These are phyloP conservation scores for Trichopoda pennipes DNA, from an alignment of 2,888 invertebrate species.

Conservation along the genomic window DNA sequence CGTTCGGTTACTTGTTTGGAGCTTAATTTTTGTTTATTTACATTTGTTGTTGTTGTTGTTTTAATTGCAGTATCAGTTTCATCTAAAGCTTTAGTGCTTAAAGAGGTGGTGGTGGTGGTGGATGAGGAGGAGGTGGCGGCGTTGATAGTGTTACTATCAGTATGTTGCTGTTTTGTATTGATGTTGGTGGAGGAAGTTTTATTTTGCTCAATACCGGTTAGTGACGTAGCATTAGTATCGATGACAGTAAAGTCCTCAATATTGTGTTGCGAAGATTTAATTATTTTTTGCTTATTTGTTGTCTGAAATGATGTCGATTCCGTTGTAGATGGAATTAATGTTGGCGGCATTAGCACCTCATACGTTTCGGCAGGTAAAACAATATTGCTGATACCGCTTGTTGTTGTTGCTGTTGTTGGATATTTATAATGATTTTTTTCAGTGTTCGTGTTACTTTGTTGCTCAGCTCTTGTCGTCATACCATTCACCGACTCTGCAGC, in stretches of 20 bases:
- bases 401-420: conserved; percentile 1
- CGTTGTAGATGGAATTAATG: conserved; percentile 26
- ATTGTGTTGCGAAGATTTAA: conserved; percentile 66
- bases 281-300: conserved; percentile 62
- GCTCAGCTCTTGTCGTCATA: conserved; percentile 64
- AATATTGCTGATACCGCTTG: conserved; percentile 1
- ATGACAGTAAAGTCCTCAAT: conserved; percentile 62
- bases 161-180: conserved; percentile 6
- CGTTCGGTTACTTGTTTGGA: conserved; percentile 66
- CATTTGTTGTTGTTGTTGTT: too few species aligned
- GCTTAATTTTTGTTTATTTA: conserved; percentile 56
- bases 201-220: conserved; percentile 43
- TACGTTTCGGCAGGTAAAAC: conserved; percentile 40
- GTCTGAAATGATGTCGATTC: conserved; percentile 60
- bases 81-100: conserved; percentile 66
- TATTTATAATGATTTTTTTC: conserved; percentile 54
- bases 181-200: conserved; percentile 25
- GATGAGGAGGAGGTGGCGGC: conserved; percentile 38
- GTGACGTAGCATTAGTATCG: conserved; percentile 69
- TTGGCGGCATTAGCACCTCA: conserved; percentile 61
- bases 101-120: conserved; percentile 17
- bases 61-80: conserved; percentile 69
- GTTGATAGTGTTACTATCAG: conserved; percentile 44
- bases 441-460: conserved; percentile 63
- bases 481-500: conserved; percentile 64